Evolutionary conservation across 2,888 invertebrate species (phyloP).

Genomic region (Calliopum simillimum): DNA sequence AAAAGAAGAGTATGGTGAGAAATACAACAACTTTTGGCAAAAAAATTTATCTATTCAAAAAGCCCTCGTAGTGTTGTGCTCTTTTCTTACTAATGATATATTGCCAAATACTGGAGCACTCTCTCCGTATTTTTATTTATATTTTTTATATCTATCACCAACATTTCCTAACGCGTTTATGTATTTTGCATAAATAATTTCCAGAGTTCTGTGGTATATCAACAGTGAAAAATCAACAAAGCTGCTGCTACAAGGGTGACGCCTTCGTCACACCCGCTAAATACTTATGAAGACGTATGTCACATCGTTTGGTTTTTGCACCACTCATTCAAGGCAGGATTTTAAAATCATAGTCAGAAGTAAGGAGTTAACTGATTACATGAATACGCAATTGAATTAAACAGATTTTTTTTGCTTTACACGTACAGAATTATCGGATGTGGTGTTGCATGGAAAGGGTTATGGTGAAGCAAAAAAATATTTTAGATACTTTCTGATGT

Average conservation of each 20-base stretch:
- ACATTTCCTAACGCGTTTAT: background rate
- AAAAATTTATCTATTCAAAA: too few relatives aligned
- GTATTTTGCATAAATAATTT: constrained; percentile 3
- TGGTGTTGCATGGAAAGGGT: too few relatives aligned
- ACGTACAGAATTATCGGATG: background rate
- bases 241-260: background rate
- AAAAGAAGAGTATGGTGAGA: too few relatives aligned
- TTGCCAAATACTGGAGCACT: too few relatives aligned
- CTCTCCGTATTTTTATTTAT: too few relatives aligned
- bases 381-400: constrained; percentile 18
- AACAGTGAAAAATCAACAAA: too few relatives aligned
- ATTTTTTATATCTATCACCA: too few relatives aligned
- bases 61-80: too few relatives aligned
- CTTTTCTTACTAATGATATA: too few relatives aligned
- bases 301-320: background rate
- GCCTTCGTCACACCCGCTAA: constrained; percentile 22
- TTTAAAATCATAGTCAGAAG: background rate
- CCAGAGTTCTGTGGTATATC: background rate
- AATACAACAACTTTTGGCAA: too few relatives aligned
- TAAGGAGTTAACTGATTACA: background rate
- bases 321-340: background rate
- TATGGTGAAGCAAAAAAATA: too few relatives aligned
- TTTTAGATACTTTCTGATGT: too few relatives aligned
- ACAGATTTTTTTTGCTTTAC: background rate
- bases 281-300: constrained; percentile 14